phyloP scores from a whole-genome alignment of 1,140 invertebrate species.

The Bicyclus anynana region DNA sequence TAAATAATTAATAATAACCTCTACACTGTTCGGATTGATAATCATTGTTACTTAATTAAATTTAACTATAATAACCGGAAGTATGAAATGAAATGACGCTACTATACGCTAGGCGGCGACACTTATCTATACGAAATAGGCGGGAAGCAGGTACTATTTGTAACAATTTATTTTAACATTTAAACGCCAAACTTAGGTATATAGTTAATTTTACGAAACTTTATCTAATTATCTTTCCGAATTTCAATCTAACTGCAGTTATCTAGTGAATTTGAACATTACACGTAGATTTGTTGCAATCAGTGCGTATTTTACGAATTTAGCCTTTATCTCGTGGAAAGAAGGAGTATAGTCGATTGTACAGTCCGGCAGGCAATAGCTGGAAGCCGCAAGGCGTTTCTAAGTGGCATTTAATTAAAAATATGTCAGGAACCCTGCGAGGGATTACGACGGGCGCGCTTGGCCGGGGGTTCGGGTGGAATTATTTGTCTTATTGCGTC shows the following conservation, averaged over 20 bases:
- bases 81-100: too few species aligned
- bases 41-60: too few species aligned
- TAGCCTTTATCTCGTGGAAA: background rate
- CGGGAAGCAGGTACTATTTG: too few species aligned
- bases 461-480: background rate
- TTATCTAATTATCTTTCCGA: too few species aligned
- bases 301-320: background rate
- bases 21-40: too few species aligned
- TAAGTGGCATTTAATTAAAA: slow-evolving; percentile 49
- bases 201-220: background rate
- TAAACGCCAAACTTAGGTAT: too few species aligned
- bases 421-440: slow-evolving; percentile 34
- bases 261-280: background rate
- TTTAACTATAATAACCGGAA: too few species aligned
- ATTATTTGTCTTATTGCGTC: slow-evolving; percentile 8
- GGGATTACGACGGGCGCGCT: slow-evolving; percentile 19
- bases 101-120: too few species aligned
- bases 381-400: slow-evolving; percentile 16
- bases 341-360: background rate
- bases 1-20: too few species aligned
- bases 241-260: background rate
- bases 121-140: too few species aligned
- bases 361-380: background rate
- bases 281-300: background rate
- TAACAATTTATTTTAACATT: too few species aligned